Base-by-base conservation (phyloP, 2,888 invertebrate genomes). In the Stictocephala bisonia region DNA sequence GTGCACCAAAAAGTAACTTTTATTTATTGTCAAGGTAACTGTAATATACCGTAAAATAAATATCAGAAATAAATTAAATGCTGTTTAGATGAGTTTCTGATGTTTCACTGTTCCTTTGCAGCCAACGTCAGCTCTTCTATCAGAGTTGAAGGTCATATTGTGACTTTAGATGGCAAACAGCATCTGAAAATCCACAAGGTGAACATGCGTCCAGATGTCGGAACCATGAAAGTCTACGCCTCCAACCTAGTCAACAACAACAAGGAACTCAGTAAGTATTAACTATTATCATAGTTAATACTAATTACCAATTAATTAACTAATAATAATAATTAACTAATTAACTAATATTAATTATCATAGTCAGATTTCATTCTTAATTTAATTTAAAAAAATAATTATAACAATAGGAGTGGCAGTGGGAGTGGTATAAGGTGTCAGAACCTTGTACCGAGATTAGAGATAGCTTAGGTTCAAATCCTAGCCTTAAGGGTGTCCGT, bases 241-340 rank as follows among this genome's bases (percentile, higher is more conserved):
- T 86, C 85, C 35, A 90, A 90, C 73, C 80, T 89, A 6, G 86
- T 89, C 79, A 86, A 87, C 71, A 88, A 90, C 79, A 89, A 90
- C 79, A 84, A 85, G 1, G 87, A 87, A 48, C 83, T 91, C 71
- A 91, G 92, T 92, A 84, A 88, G 90, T 87, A 73, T 51, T n/a
- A n/a, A n/a, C n/a, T n/a, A n/a, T n/a, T n/a, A n/a, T n/a, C n/a
- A n/a, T n/a, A n/a, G n/a, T n/a, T n/a, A n/a, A n/a, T n/a, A n/a
- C n/a, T n/a, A n/a, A n/a, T n/a, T n/a, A n/a, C n/a, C n/a, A n/a
- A n/a, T n/a, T n/a, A n/a, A n/a, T n/a, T n/a, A n/a, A n/a, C n/a
- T n/a, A n/a, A n/a, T n/a, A n/a, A n/a, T n/a, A n/a, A n/a, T n/a
- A n/a, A n/a, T n/a, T n/a, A n/a, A n/a, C n/a, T n/a, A n/a, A n/a